phyloP scores from a whole-genome alignment of 2,888 invertebrate genomes.

The Dexiosoma caninum region DNA sequence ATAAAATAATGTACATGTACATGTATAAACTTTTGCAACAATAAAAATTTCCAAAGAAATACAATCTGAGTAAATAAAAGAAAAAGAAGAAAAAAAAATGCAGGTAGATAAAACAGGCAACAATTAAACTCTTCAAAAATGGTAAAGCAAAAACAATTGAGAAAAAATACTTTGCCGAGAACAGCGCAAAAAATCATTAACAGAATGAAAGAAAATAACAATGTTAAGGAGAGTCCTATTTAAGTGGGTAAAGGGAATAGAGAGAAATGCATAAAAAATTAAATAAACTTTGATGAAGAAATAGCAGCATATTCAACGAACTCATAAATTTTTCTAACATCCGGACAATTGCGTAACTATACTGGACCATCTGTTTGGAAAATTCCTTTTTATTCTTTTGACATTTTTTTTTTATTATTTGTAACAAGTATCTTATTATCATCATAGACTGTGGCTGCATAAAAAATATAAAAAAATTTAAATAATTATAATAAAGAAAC shows the following conservation, averaged over 20 bases:
- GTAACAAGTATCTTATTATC: background rate
- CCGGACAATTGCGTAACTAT: background rate
- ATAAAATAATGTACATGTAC: background rate
- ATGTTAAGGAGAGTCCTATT: slow-evolving; percentile 12
- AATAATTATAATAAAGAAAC: too few relatives aligned
- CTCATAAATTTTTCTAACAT: background rate
- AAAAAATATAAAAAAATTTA: too few relatives aligned
- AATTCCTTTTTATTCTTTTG: too few relatives aligned
- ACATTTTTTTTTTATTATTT: background rate
- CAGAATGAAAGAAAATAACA: slow-evolving; percentile 20
- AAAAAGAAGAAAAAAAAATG: background rate
- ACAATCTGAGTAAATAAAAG: slow-evolving; percentile 8
- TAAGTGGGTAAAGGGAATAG: slow-evolving; percentile 44
- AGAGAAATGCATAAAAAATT: slow-evolving; percentile 10
- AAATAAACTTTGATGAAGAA: background rate
- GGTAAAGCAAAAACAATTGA: background rate
- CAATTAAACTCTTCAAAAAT: slow-evolving; percentile 45
- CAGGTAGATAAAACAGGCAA: slow-evolving; percentile 25
- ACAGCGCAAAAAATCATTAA: background rate
- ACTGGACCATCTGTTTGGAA: background rate
- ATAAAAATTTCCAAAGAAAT: slow-evolving; percentile 39
- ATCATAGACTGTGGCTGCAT: background rate
- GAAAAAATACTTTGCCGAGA: background rate
- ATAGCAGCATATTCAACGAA: background rate
- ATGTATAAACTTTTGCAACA: slow-evolving; percentile 23